A percentile compares a stretch with the other conserved stretches of the same genome.
phyloP scores from a whole-genome alignment of 2,797 vertebrate genomes.

The Pelobates cultripes region DNA sequence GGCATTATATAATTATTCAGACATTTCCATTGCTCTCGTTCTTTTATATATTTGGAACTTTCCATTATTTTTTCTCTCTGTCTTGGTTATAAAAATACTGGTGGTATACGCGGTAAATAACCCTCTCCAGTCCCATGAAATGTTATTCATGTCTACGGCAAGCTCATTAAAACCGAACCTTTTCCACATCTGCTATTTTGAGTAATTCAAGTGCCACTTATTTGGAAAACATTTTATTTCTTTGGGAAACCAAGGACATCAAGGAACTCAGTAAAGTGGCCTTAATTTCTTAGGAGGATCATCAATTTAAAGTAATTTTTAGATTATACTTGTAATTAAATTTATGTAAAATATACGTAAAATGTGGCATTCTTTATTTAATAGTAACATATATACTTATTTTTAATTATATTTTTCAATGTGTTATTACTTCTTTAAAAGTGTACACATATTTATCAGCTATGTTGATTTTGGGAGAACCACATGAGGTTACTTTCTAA shows the following conservation, averaged over 20 bases:
- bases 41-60: conserved; percentile 38
- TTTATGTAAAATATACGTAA: no score
- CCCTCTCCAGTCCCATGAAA: conserved; percentile 11
- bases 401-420: no score
- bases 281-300: no score
- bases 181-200: conserved; percentile 6
- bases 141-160: conserved; percentile 18
- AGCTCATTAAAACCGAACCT: conserved; percentile 12
- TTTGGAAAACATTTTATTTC: not conserved
- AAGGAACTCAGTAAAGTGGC: not conserved
- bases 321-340: no score
- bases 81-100: conserved; percentile 19
- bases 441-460: no score
- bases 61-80: conserved; percentile 30
- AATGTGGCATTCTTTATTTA: no score
- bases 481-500: no score
- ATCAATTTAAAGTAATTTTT: no score
- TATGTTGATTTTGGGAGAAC: no score
- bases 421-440: no score
- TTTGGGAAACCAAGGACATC: not conserved
- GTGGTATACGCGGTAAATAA: not conserved
- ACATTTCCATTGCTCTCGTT: conserved; percentile 25
- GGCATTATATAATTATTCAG: conserved; percentile 30
- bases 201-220: not conserved
- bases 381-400: no score